Conservation (phyloP, 2,888 invertebrate genomes). For the Ceratothoa steindachneri region DNA sequence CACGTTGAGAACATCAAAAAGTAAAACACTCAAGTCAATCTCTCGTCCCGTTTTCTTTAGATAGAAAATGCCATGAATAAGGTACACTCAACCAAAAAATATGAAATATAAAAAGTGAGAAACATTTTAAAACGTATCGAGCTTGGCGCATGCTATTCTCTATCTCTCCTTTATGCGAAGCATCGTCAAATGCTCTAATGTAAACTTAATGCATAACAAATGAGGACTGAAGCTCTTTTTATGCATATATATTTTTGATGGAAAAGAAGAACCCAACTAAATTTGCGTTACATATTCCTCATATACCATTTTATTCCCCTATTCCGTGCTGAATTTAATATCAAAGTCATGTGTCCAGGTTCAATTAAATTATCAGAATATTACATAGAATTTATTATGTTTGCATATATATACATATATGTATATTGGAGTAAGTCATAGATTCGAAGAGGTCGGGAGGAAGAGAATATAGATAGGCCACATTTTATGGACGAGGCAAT, state of each 20-base stretch:
- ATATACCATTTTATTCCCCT: neutral
- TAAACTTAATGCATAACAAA: conserved; percentile 15
- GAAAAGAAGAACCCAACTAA: neutral
- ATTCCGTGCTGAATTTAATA: neutral
- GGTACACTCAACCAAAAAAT: neutral
- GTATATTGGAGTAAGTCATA: neutral
- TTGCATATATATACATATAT: conserved; percentile 4
- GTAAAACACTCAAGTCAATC: neutral
- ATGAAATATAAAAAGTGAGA: neutral
- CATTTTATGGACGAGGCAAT: too few relatives aligned
- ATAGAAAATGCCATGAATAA: neutral
- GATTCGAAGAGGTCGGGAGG: too few relatives aligned
- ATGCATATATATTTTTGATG: conserved; percentile 2
- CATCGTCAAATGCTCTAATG: conserved; percentile 13
- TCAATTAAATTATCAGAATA: neutral
- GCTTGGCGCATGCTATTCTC: neutral
- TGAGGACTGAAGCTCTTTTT: conserved; percentile 2
- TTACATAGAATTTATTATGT: too few relatives aligned
- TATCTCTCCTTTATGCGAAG: conserved; percentile 8
- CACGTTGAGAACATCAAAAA: too few relatives aligned
- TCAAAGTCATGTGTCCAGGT: neutral
- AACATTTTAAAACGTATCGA: conserved; percentile 8
- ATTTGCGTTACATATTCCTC: neutral
- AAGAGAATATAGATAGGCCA: too few relatives aligned
- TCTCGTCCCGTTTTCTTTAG: conserved; percentile 1